Evolutionary conservation across 2,797 vertebrate genomes (phyloP), one percentile per base, ranked within the genome.

Genomic region (Mastacembelus armatus): DNA sequence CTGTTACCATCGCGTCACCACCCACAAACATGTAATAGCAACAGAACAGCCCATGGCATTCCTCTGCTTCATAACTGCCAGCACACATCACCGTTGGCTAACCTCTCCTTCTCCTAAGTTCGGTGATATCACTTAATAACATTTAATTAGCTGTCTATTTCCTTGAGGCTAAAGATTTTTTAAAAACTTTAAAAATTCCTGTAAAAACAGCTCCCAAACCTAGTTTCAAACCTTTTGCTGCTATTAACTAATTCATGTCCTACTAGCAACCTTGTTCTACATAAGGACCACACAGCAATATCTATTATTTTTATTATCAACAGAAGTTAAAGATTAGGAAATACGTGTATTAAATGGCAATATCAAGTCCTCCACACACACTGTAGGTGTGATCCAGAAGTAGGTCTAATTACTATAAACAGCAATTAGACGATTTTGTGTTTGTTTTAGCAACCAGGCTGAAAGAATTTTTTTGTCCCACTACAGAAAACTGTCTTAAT

Each of bases 21-120:
- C 78, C 77, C 58, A 77, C 86, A 85, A 89, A 86, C 71, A 81
- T 81, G 72, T 83, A 82, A 80, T 60, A 67, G 85, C 73, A 73
- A 67, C 67, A 77, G 75, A 81, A 45, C 58, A 64, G 76, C 84
- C 76, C 12, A 0, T 79, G 78, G 77, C 81, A 66, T 78, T 85
- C 35, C 63, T 56, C 51, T 65, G 52, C 68, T 78, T 80, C 82
- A 80, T 77, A 78, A 75, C 75, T 85, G 62, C 50, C 32, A 43
- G 38, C 58, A 66, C 69, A 77, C 65, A 73, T 80, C 75, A 77
- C 80, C 40, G 55, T 49, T 77, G 80, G 75, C 81, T 84, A 74
- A 83, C 74, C 78, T 78, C 57, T 54, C 59, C 71, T 52, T 62
- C 56, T 51, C 38, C 56, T 67, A 68, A 59, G 19, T 1, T 16